Evolutionary conservation across 2,888 invertebrate species (phyloP).

Genomic region (Hedya salicella): DNA sequence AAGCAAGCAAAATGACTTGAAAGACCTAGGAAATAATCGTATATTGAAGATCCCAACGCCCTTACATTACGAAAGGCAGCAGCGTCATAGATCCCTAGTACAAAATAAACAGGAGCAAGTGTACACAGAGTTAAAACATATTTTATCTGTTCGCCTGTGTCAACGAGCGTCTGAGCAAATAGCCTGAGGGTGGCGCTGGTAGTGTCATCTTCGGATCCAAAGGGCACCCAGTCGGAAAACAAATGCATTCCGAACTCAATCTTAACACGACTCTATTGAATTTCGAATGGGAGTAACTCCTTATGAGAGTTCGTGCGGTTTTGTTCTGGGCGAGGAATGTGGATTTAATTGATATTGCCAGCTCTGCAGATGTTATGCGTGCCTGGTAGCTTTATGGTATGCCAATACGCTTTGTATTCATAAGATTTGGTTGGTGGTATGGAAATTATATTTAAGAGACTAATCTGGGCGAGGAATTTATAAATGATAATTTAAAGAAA

Average conservation of each 20-base stretch:
- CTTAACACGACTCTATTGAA: constrained; percentile 11
- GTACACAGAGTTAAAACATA: constrained; percentile 74
- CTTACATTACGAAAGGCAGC: constrained; percentile 34
- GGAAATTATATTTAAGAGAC: neutral
- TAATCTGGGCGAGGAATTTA: too few species aligned
- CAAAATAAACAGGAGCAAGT: constrained; percentile 64
- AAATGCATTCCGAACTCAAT: neutral
- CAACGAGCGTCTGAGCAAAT: constrained; percentile 73
- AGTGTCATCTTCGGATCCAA: constrained; percentile 11
- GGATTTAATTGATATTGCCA: constrained; percentile 75
- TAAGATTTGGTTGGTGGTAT: constrained; percentile 8
- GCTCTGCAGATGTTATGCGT: constrained; percentile 60
- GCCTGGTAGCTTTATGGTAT: constrained; percentile 52
- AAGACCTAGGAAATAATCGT: constrained; percentile 3
- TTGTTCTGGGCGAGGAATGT: constrained; percentile 48
- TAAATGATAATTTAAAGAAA: neutral
- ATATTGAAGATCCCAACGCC: constrained; percentile 35
- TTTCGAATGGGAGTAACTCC: neutral
- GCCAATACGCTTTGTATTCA: constrained; percentile 37
- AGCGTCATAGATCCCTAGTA: constrained; percentile 31
- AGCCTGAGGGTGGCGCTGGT: constrained; percentile 68
- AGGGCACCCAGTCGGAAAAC: neutral
- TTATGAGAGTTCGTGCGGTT: constrained; percentile 5
- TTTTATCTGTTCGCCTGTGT: constrained; percentile 77
- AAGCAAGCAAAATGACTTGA: neutral